A percentile compares a stretch with the other conserved stretches of the same genome.
Evolutionary conservation across 2,797 vertebrate species (phyloP).

Genomic region (Trachurus trachurus): DNA sequence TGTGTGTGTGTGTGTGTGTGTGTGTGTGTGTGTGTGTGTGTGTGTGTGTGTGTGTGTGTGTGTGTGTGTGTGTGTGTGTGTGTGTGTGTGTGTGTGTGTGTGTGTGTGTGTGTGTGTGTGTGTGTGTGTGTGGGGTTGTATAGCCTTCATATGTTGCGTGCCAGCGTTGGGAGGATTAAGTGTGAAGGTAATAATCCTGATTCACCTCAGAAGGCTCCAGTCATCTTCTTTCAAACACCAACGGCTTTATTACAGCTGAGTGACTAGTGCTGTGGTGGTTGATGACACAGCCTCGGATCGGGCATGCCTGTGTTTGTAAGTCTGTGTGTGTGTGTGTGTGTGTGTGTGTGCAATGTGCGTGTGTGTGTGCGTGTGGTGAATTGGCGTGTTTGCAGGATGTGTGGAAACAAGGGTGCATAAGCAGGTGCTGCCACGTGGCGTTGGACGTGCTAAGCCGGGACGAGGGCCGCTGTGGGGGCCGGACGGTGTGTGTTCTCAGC

Average conservation of each 20-base stretch:
- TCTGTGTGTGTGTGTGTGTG: background rate
- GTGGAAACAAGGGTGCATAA: conserved; percentile 45
- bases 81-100: background rate
- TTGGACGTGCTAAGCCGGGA: conserved; percentile 55
- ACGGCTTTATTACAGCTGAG: conserved; percentile 38
- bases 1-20: too few species aligned
- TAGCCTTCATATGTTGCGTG: conserved; percentile 9
- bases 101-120: too few species aligned
- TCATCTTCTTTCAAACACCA: conserved; percentile 41
- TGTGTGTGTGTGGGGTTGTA: background rate
- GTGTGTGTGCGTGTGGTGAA: conserved; percentile 4
- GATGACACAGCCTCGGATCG: conserved; percentile 35
- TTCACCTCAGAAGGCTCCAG: conserved; percentile 51
- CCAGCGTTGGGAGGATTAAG: conserved; percentile 22
- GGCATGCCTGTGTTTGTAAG: conserved; percentile 35
- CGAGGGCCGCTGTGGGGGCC: conserved; percentile 8
- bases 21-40: background rate
- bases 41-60: background rate
- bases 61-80: too few species aligned
- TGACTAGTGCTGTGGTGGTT: conserved; percentile 6
- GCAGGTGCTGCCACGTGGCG: conserved; percentile 71
- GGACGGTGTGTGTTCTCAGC: conserved; percentile 66
- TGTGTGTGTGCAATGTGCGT: background rate
- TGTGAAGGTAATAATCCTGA: conserved; percentile 48
- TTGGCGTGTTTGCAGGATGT: conserved; percentile 32